Evolutionary conservation across 2,888 invertebrate species (phyloP), one percentile per base, ranked within the genome.

Genomic region (Poecilobothrus nobilitatus): DNA sequence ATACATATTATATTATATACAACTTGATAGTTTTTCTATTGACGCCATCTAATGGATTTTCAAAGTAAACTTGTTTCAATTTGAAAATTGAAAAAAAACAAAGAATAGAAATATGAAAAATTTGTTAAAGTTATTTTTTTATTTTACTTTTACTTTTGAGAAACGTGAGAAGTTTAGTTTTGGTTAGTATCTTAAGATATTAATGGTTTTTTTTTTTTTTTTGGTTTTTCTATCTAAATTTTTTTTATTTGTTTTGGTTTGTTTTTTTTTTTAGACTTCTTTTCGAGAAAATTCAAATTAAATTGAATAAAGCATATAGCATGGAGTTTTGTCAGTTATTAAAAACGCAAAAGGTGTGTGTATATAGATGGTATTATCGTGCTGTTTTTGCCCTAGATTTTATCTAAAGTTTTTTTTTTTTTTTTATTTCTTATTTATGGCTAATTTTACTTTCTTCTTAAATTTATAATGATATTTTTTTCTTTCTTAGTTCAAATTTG

Each of bases 371-470:
- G 2, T 37, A 12, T 37, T 37, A 18, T 53, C 53, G 53, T 53
- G 53, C 53, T 53, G 53, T 15, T 53, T 53, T 53, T 53, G 53
- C 53, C 53, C 53, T 53, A 53, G 53, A 53, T 53, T 53, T 53
- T 53, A 53, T 53, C 53, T 18, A 18, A 53, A 27, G 5, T 4
- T 4, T 2, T 27, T 27, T 27, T 27, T 27, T 27, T 41, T 41
- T 6, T 41, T 41, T 41, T 15, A 5, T 6, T 41, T 53, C 18
- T 6, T 53, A 53, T 53, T 53, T 53, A 53, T 53, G 53, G 53
- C 1, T 53, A 53, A 53, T 53, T 53, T 53, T 53, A 53, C 53
- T 53, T 53, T 53, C 53, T 53, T 53, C 18, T 53, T 6, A 53
- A 37, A 37, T 10, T 37, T 5, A 27, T 27, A 27, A 27, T 27